phyloP scores from a whole-genome alignment of 92 coral and sea anemone genomes.

The Blastomussa wellsi region DNA sequence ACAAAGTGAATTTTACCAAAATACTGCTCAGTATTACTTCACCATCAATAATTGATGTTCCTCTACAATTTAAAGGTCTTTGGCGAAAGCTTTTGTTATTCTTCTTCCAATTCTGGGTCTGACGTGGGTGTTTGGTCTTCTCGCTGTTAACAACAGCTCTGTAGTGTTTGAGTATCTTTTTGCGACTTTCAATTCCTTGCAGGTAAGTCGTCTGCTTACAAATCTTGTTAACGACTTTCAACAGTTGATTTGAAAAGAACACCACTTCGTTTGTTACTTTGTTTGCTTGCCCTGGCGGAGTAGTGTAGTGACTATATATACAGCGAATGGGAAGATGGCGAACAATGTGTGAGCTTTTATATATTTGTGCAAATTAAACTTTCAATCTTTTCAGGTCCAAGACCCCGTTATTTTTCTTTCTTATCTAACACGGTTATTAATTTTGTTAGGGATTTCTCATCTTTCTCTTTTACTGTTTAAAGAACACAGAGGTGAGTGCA shows the following conservation, averaged over 20 bases:
- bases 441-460: conserved; percentile 55
- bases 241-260: too few species aligned
- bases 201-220: conserved; percentile 32
- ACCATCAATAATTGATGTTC: background rate
- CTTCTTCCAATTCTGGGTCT: conserved; percentile 74
- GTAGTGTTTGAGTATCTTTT: conserved; percentile 69
- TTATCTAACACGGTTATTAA: background rate
- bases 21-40: background rate
- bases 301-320: too few species aligned
- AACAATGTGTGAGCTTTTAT: too few species aligned
- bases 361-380: too few species aligned
- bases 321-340: too few species aligned
- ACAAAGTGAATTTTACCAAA: too few species aligned
- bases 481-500: conserved; percentile 59
- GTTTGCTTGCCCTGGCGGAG: too few species aligned
- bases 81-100: conserved; percentile 64
- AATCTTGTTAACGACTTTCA: too few species aligned
- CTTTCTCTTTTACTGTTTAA: conserved; percentile 61
- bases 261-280: too few species aligned
- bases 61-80: conserved; percentile 36
- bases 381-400: too few species aligned
- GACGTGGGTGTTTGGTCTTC: conserved; percentile 71
- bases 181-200: conserved; percentile 58
- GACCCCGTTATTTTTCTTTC: background rate
- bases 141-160: conserved; percentile 58